Evolutionary conservation across 1,140 invertebrate genomes (phyloP), one percentile per base, ranked within the genome.

Genomic region (Acromyrmex heyeri): DNA sequence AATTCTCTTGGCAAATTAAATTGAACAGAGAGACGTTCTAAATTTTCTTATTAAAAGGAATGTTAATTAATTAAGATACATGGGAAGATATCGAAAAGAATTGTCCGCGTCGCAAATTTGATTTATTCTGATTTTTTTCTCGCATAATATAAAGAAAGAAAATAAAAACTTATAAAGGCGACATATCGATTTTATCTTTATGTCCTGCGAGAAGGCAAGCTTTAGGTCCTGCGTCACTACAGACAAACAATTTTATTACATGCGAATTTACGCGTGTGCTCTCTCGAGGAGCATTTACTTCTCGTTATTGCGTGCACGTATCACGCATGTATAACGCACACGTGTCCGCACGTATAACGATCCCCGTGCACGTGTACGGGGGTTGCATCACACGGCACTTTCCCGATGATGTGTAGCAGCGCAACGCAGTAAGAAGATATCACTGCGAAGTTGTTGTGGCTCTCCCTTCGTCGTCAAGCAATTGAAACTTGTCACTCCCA

Each of bases 391-490:
- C 64, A 50, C 67, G 38, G 34, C 6, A 72, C 55, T 83, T 75
- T 2, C 55, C 55, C 55, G 79, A 83, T 62, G 55, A 61, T 53
- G 69, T 83, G 48, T 83, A 61, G 55, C 55, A 72, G 53, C 38
- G 86, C 88, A 86, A 87, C 16, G n/a, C 16, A 14, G 62, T 69
- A 90, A 91, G 89, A 87, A 92, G 91, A 92, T 90, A 91, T 91
- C 90, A 91, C 86, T 91, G 88, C 87, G 86, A 91, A 86, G 87
- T 92, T 81, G 78, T 70, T 27, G 50, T n/a, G 50, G 82, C 81
- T 91, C 38, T 44, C 90, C 90, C 90, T 88, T 57, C 89, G 87
- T 87, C 90, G 91, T 86, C 89, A 86, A 88, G 91, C 91, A 91
- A 91, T 91, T 91, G 87, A 91, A 90, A 90, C 81, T 89, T 81